Percentiles rank a stretch among this genome's conserved stretches.
These are phyloP conservation scores for Rhyacophila evoluta DNA, from an alignment of 2,888 invertebrate genomes.

Conservation along the genomic window DNA sequence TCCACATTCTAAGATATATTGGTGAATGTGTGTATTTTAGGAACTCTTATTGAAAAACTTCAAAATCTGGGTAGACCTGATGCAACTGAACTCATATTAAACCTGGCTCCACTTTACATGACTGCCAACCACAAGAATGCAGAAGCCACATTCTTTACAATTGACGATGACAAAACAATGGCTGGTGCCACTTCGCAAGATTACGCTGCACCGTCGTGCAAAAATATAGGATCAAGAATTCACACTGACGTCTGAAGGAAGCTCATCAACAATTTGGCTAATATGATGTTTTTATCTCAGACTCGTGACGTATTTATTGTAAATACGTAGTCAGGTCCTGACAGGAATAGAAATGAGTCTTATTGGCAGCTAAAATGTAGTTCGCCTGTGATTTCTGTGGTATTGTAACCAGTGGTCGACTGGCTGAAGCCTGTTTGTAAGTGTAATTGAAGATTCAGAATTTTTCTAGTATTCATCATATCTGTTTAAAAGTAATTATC, in stretches of 20 bases:
- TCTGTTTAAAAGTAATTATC: neutral
- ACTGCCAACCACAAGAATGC: constrained; percentile 41
- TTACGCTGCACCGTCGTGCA: constrained; percentile 8
- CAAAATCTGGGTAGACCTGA: constrained; percentile 73
- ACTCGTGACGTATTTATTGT: neutral
- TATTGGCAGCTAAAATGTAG: neutral
- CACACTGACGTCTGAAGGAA: constrained; percentile 53
- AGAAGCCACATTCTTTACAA: constrained; percentile 35
- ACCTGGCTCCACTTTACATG: constrained; percentile 67
- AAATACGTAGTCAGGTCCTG: neutral
- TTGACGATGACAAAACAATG: constrained; percentile 39
- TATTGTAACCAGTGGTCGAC: neutral
- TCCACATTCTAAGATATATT: neutral
- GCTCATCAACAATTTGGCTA: constrained; percentile 2
- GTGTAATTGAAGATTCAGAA: neutral
- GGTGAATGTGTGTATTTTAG: constrained; percentile 57
- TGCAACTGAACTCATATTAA: constrained; percentile 71
- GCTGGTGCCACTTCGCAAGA: constrained; percentile 40
- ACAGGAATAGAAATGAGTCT: neutral
- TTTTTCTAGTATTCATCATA: neutral
- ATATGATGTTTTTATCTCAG: neutral
- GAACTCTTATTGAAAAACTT: constrained; percentile 70
- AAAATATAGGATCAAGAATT: constrained; percentile 49
- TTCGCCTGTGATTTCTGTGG: neutral
- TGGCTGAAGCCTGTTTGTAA: neutral